A percentile compares a stretch with the other conserved stretches of the same genome.
These are phyloP conservation scores for Dasysyrphus tricinctus DNA, from an alignment of 2,888 invertebrate species.

Conservation along the genomic window DNA sequence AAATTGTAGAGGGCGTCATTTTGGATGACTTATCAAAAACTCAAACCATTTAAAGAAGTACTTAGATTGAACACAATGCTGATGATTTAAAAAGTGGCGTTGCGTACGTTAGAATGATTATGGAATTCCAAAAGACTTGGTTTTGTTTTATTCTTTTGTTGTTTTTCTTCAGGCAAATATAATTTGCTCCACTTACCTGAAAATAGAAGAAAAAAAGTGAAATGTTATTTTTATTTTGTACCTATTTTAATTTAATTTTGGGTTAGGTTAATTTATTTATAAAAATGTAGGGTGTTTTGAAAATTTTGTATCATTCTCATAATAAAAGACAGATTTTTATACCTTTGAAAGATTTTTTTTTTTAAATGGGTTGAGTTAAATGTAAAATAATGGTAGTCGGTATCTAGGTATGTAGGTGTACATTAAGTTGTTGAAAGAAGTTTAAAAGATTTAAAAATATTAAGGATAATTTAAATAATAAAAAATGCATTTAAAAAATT, in stretches of 20 bases:
- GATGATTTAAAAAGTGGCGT: conserved; percentile 18
- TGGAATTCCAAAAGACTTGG: neutral
- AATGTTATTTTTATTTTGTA: neutral
- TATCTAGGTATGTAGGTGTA: too few species aligned
- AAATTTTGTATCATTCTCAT: too few species aligned
- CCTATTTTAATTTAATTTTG: neutral
- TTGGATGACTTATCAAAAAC: conserved; percentile 54
- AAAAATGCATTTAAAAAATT: too few species aligned
- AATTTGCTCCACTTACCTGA: conserved; percentile 18
- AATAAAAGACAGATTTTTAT: too few species aligned
- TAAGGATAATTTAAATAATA: too few species aligned
- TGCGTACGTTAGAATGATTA: conserved; percentile 27
- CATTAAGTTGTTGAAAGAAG: too few species aligned
- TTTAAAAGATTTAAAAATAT: too few species aligned
- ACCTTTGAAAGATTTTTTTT: too few species aligned
- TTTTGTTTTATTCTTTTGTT: neutral
- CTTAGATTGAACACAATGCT: conserved; percentile 28
- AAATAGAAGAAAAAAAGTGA: conserved; percentile 6
- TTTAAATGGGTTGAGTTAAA: too few species aligned
- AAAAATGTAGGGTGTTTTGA: too few species aligned
- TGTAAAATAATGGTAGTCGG: too few species aligned
- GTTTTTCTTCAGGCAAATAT: neutral
- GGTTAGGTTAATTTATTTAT: too few species aligned
- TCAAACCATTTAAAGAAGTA: conserved; percentile 56
- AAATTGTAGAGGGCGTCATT: conserved; percentile 58